phyloP scores from a whole-genome alignment of 1,140 invertebrate genomes.

The Lanistes nyassanus region DNA sequence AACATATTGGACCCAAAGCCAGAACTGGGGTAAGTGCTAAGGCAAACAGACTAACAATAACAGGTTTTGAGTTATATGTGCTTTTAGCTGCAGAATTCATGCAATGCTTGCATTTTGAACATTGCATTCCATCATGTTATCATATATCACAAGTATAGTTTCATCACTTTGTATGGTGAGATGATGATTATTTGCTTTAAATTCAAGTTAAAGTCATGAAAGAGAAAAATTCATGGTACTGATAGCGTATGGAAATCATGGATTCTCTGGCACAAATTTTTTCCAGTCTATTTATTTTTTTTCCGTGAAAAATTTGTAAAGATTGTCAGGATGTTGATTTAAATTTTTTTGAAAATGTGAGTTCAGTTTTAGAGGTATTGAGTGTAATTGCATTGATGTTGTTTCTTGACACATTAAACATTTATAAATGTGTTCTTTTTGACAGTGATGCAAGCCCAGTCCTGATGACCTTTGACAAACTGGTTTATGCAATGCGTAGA shows the following conservation, averaged over 20 bases:
- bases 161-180: too few relatives aligned
- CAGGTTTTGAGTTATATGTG: background rate
- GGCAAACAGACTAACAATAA: background rate
- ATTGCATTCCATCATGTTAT: too few relatives aligned
- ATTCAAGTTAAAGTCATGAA: conserved; percentile 72
- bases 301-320: background rate
- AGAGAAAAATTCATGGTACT: conserved; percentile 42
- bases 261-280: too few relatives aligned
- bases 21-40: conserved; percentile 58
- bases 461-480: conserved; percentile 40
- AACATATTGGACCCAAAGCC: conserved; percentile 74
- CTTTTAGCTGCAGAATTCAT: background rate
- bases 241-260: too few relatives aligned
- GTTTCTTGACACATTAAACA: background rate
- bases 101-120: background rate
- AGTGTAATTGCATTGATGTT: background rate
- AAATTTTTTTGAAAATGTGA: background rate
- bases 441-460: conserved; percentile 50
- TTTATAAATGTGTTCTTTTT: conserved; percentile 12
- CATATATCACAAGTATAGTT: too few relatives aligned
- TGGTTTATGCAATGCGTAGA: conserved; percentile 74
- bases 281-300: background rate
- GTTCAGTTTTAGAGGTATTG: background rate
- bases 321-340: too few relatives aligned
- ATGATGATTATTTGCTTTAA: background rate